A percentile compares a stretch with the other conserved stretches of the same genome.
Evolutionary conservation across 1,140 invertebrate species (phyloP).

Genomic region (Neodiprion fabricii): DNA sequence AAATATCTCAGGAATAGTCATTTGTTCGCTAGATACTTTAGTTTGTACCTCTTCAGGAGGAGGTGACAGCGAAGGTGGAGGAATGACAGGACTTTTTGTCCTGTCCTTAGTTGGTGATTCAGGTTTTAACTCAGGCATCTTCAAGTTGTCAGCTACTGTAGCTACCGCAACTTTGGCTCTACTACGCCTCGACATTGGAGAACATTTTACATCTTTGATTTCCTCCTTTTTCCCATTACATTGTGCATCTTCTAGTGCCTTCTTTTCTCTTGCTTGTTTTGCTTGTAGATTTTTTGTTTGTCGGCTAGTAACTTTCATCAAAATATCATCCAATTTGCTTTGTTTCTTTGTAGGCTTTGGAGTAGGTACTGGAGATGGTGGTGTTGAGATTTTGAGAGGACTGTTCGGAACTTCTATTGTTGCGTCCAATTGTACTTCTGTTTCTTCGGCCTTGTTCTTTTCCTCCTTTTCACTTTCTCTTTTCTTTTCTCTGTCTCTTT

Average conservation of each 20-base stretch:
- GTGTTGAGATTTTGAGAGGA: slow-evolving; percentile 26
- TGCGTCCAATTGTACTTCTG: slow-evolving; percentile 30
- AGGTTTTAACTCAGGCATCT: slow-evolving; percentile 39
- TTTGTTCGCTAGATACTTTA: slow-evolving; percentile 33
- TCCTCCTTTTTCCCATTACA: slow-evolving; percentile 32
- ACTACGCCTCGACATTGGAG: slow-evolving; percentile 41
- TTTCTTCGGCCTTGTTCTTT: slow-evolving; percentile 24
- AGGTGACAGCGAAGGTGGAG: slow-evolving; percentile 33
- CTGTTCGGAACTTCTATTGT: slow-evolving; percentile 25
- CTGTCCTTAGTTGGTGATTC: slow-evolving; percentile 25
- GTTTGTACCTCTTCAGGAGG: slow-evolving; percentile 23
- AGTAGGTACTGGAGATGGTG: slow-evolving; percentile 13
- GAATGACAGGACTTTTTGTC: slow-evolving; percentile 31
- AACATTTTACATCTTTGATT: slow-evolving; percentile 35
- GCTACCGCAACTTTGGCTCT: slow-evolving; percentile 36
- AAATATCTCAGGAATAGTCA: slow-evolving; percentile 45
- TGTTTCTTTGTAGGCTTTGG: slow-evolving; percentile 44
- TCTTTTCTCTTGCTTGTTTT: slow-evolving; percentile 50
- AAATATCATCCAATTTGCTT: slow-evolving; percentile 56
- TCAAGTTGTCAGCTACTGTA: slow-evolving; percentile 30
- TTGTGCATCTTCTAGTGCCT: slow-evolving; percentile 31
- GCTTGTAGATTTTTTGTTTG: slow-evolving; percentile 48
- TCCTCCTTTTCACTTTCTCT: slow-evolving; percentile 39
- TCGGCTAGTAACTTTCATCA: slow-evolving; percentile 52
- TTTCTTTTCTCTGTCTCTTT: slow-evolving; percentile 52